Evolutionary conservation across 2,797 vertebrate species (phyloP).

Genomic region (Molossus molossus): DNA sequence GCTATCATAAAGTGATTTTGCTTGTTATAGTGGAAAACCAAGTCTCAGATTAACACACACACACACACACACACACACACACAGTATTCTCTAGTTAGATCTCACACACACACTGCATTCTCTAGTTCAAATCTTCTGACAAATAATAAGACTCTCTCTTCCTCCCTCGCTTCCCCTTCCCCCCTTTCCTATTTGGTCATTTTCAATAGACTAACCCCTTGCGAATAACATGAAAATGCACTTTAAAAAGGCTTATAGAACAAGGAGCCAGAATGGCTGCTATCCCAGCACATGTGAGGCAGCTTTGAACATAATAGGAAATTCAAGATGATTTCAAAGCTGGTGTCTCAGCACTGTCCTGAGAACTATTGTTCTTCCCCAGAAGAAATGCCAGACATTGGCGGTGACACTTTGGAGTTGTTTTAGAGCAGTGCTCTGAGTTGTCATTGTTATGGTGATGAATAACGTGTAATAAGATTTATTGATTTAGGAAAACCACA

Average conservation of each 20-base stretch:
- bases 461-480: conserved; percentile 70
- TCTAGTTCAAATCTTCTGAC: conserved; percentile 41
- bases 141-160: not conserved
- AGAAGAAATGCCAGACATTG: conserved; percentile 32
- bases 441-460: conserved; percentile 64
- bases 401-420: conserved; percentile 54
- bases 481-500: conserved; percentile 78
- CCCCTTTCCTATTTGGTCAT: not conserved
- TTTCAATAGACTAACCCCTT: not conserved
- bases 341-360: not conserved
- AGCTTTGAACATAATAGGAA: conserved; percentile 53
- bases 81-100: not conserved
- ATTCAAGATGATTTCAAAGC: conserved; percentile 68
- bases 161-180: not conserved
- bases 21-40: conserved; percentile 41
- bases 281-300: not conserved
- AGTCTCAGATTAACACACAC: not conserved
- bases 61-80: not conserved
- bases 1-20: not conserved
- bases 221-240: conserved; percentile 27
- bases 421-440: conserved; percentile 3
- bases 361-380: conserved; percentile 64
- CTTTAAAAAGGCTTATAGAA: conserved; percentile 22
- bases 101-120: not conserved
- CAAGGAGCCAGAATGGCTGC: conserved; percentile 10